Conservation (phyloP, 2,888 invertebrate genomes). For the Sinodicranocentrus sp. region DNA sequence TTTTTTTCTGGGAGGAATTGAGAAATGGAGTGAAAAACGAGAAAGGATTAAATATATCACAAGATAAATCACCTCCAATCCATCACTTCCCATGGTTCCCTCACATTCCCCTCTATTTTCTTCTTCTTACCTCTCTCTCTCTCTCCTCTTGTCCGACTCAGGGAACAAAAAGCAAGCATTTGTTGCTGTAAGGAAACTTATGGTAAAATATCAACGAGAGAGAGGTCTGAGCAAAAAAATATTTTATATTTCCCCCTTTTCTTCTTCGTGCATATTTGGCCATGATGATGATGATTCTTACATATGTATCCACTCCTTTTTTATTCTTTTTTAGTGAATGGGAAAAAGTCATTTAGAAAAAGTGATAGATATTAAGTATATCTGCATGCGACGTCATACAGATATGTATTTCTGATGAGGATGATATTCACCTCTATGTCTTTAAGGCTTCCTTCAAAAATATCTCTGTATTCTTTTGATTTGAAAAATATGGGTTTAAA, state of each 20-base stretch:
- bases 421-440: slow-evolving; percentile 23
- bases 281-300: slow-evolving; percentile 20
- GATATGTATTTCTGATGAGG: slow-evolving; percentile 17
- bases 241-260: slow-evolving; percentile 26
- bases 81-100: slow-evolving; percentile 76
- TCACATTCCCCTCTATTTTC: slow-evolving; percentile 1
- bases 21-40: slow-evolving; percentile 76
- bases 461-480: slow-evolving; percentile 34
- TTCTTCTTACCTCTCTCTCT: slow-evolving; percentile 29
- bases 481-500: slow-evolving; percentile 57
- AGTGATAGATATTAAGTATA: slow-evolving; percentile 45
- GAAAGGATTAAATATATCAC: slow-evolving; percentile 76
- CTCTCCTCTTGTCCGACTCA: slow-evolving; percentile 26
- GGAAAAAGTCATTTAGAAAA: slow-evolving; percentile 33
- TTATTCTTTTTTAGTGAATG: slow-evolving; percentile 15
- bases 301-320: background rate
- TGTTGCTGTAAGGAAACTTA: slow-evolving; percentile 34
- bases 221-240: slow-evolving; percentile 26
- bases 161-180: slow-evolving; percentile 37
- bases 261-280: background rate
- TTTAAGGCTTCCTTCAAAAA: slow-evolving; percentile 1
- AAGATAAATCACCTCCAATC: slow-evolving; percentile 76
- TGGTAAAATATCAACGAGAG: slow-evolving; percentile 28
- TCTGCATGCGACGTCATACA: too few relatives aligned
- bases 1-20: slow-evolving; percentile 40